These are phyloP conservation scores for Pitta sordida DNA, from an alignment of 2,113 vertebrate species.

Conservation along the genomic window DNA sequence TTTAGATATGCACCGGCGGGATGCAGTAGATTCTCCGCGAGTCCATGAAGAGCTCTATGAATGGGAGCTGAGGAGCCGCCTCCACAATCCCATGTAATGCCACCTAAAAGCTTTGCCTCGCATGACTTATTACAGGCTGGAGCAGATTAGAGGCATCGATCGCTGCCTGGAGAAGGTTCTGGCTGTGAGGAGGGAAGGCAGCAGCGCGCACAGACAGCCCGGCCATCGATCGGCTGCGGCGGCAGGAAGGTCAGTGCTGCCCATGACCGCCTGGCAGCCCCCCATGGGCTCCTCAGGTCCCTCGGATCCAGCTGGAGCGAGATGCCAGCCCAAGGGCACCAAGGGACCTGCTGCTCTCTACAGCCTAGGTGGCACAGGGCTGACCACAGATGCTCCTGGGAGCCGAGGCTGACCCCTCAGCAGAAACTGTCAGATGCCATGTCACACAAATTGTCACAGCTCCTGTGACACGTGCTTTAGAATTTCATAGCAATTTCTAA, in stretches of 20 bases:
- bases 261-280: not conserved
- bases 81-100: constrained; percentile 68
- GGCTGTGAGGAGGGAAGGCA: constrained; percentile 72
- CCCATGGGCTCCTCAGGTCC: not conserved
- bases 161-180: constrained; percentile 84
- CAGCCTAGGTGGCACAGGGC: not conserved
- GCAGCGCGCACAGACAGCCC: constrained; percentile 64
- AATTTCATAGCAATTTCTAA: not conserved
- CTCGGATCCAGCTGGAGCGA: not conserved
- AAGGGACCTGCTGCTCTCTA: not conserved
- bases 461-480: not conserved
- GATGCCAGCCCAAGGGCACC: not conserved
- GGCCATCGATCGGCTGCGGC: constrained; percentile 80
- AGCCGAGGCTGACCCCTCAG: not conserved
- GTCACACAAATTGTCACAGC: constrained; percentile 17
- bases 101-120: constrained; percentile 85
- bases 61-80: constrained; percentile 60
- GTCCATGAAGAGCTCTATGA: constrained; percentile 63
- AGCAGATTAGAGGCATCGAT: constrained; percentile 96
- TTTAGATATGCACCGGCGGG: not conserved
- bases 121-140: constrained; percentile 89
- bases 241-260: constrained; percentile 79
- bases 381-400: not conserved
- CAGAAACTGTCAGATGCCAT: not conserved
- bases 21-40: constrained; percentile 27